Percentiles rank a stretch among this genome's conserved stretches.
Evolutionary conservation across 1,140 invertebrate species (phyloP).

Genomic region (Rhyacophila brunnea): DNA sequence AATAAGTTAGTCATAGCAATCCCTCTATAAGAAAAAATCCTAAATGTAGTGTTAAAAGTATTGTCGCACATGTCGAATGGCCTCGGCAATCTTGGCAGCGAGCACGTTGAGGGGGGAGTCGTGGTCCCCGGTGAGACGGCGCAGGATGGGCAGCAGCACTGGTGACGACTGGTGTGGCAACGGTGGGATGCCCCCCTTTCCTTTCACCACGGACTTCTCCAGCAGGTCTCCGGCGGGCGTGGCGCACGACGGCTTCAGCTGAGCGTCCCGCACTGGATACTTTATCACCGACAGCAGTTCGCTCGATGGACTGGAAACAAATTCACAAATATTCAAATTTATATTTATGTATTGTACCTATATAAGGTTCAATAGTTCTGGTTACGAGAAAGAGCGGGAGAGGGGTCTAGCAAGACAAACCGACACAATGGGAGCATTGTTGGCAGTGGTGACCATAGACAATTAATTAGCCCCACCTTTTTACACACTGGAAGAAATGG

Average conservation of each 20-base stretch:
- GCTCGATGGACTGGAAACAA: neutral
- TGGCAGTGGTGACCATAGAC: too few species aligned
- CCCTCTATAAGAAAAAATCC: too few species aligned
- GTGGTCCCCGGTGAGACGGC: slow-evolving; percentile 13
- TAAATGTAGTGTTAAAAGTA: too few species aligned
- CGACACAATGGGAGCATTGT: too few species aligned
- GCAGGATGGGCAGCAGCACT: slow-evolving; percentile 5
- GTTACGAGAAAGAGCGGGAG: neutral
- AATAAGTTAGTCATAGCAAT: too few species aligned
- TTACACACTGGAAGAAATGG: too few species aligned
- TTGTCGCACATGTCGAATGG: slow-evolving; percentile 14
- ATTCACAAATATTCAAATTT: slow-evolving; percentile 1
- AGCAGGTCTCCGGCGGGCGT: slow-evolving; percentile 3
- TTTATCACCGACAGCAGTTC: neutral
- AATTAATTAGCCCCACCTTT: too few species aligned
- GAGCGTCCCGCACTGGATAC: neutral
- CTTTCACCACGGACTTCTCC: neutral
- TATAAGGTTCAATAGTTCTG: neutral
- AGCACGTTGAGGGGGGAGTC: neutral
- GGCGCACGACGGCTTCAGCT: slow-evolving; percentile 6
- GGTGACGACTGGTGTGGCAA: slow-evolving; percentile 6
- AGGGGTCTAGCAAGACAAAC: too few species aligned
- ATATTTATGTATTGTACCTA: neutral
- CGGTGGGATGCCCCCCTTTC: slow-evolving; percentile 6
- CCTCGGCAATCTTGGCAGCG: slow-evolving; percentile 10